phyloP scores from a whole-genome alignment of 2,113 vertebrate species.

The Cyprinodon brontotheroides region DNA sequence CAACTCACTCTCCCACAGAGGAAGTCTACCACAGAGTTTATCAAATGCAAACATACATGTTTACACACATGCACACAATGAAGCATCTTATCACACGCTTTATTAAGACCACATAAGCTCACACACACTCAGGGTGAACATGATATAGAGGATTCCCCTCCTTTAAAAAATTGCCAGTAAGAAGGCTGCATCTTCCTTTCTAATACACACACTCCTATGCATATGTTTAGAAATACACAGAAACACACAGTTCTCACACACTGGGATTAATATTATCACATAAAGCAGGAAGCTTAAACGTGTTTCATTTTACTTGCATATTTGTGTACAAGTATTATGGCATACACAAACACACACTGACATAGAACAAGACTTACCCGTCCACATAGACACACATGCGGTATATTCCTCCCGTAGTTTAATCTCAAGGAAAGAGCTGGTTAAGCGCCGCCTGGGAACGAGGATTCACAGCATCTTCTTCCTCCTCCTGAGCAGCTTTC shows the following conservation, averaged over 20 bases:
- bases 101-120: background rate
- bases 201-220: slow-evolving; percentile 16
- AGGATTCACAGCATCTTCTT: slow-evolving; percentile 53
- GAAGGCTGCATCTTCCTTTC: background rate
- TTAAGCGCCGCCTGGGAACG: slow-evolving; percentile 40
- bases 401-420: slow-evolving; percentile 12
- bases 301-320: slow-evolving; percentile 27
- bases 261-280: slow-evolving; percentile 56
- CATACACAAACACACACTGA: slow-evolving; percentile 18
- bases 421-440: slow-evolving; percentile 45
- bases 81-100: background rate
- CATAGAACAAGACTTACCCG: slow-evolving; percentile 28
- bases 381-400: background rate
- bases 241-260: slow-evolving; percentile 7
- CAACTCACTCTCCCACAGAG: slow-evolving; percentile 46
- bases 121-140: slow-evolving; percentile 20
- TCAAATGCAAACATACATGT: slow-evolving; percentile 23
- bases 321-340: slow-evolving; percentile 6
- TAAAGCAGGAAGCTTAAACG: slow-evolving; percentile 40
- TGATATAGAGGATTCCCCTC: slow-evolving; percentile 25
- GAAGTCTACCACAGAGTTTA: slow-evolving; percentile 39
- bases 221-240: slow-evolving; percentile 14
- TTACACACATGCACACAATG: slow-evolving; percentile 8
- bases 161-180: slow-evolving; percentile 18
- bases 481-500: slow-evolving; percentile 17